phyloP scores from a whole-genome alignment of 2,113 vertebrate species.

The Hemicordylus capensis region DNA sequence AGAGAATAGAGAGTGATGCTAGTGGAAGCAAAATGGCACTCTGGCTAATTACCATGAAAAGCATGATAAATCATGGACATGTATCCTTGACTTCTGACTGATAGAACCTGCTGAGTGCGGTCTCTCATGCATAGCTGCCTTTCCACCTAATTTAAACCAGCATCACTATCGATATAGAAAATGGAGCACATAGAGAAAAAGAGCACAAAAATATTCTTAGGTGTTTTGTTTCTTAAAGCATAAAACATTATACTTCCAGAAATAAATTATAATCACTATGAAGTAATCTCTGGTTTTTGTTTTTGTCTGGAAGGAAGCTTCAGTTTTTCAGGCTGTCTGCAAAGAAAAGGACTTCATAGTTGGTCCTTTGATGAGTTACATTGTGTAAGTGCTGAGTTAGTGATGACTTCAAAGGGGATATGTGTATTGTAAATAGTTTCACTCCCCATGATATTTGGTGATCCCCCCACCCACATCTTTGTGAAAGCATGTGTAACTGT shows the following conservation, averaged over 20 bases:
- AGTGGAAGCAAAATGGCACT: conserved; percentile 74
- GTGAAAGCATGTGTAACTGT: neutral
- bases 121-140: conserved; percentile 61
- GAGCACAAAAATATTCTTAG: conserved; percentile 45
- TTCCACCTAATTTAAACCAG: conserved; percentile 68
- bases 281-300: conserved; percentile 60
- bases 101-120: conserved; percentile 67
- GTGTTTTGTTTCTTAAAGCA: conserved; percentile 59
- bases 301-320: conserved; percentile 54
- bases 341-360: conserved; percentile 59
- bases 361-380: conserved; percentile 72
- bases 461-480: neutral
- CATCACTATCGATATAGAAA: conserved; percentile 32
- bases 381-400: conserved; percentile 19
- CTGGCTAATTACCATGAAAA: conserved; percentile 77
- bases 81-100: conserved; percentile 73
- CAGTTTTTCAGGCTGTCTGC: conserved; percentile 62
- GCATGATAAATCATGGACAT: conserved; percentile 73
- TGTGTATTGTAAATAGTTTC: neutral
- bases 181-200: conserved; percentile 45
- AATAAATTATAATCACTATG: conserved; percentile 71
- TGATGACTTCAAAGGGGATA: neutral
- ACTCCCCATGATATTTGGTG: neutral
- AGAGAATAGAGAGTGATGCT: conserved; percentile 69
- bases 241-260: conserved; percentile 44